Evolutionary conservation across 1,140 invertebrate species (phyloP), one percentile per base, ranked within the genome.

Genomic region (Rhopalosiphum maidis): DNA sequence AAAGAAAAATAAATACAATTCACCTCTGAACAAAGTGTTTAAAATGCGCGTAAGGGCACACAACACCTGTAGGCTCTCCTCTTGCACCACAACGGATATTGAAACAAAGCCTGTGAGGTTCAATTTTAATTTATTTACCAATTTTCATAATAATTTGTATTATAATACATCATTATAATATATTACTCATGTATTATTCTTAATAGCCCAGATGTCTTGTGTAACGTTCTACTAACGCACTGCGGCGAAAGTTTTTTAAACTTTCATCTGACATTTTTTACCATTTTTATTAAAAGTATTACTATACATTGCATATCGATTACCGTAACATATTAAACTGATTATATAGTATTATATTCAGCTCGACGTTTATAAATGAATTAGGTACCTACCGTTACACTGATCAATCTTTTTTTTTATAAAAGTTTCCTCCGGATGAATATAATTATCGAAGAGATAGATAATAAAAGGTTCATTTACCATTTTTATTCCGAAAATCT

Each of bases 361-460:
- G 21, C 8, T 85, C 7, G 82, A 25, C 82, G 82, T 85, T 85
- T 85, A 25, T 85, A 85, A 85, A 85, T 25, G 35, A 41, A 37
- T 85, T 85, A 68, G 30, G 11, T 37, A 41, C 37, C 22, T 83
- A 9, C 37, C 35, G 22, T 9, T 23, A 41, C 18, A 37, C 35
- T 41, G 37, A 85, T 41, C 82, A 85, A 85, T 85, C 35, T 85
- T 85, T 85, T 85, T 85, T 85, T 41, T 85, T 43, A 23, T 68
- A 41, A 23, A 85, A 37, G 35, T 85, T 41, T 41, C 8, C 37
- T 85, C 37, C 23, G 25, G 23, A 41, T 23, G 82, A 41, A 85
- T 25, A 85, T 25, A 85, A 85, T 41, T 8, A 43, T 43, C 77
- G 35, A 85, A 23, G 21, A 85, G 37, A 37, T 82, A 35, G 7